These are phyloP conservation scores for Chlorops oryzae DNA, from an alignment of 1,140 invertebrate genomes.

Conservation along the genomic window DNA sequence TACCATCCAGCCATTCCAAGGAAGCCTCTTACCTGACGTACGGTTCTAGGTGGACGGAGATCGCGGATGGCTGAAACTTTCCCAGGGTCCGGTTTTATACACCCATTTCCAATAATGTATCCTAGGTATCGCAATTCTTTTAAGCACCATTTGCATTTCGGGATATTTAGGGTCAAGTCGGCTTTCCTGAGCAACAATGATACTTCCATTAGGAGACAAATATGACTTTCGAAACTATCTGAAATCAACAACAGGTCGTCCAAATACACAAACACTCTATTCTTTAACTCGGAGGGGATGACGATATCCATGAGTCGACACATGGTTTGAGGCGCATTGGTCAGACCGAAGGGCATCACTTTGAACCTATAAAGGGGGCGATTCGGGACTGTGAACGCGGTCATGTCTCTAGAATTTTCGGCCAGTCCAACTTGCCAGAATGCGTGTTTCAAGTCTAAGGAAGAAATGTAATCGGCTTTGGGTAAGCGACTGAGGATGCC, in stretches of 20 bases:
- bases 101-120: constrained; percentile 11
- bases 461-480: constrained; percentile 11
- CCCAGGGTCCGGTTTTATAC: constrained; percentile 27
- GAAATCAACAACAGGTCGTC: constrained; percentile 13
- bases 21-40: constrained; percentile 1
- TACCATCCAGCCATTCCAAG: constrained; percentile 5
- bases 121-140: constrained; percentile 9
- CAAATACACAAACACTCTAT: constrained; percentile 12
- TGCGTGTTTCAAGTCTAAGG: constrained; percentile 5
- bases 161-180: constrained; percentile 10
- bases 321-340: constrained; percentile 7
- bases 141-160: constrained; percentile 46
- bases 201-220: constrained; percentile 3
- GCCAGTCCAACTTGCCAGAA: constrained; percentile 11
- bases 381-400: constrained; percentile 6
- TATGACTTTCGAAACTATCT: constrained; percentile 3
- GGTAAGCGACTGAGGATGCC: constrained; percentile 12
- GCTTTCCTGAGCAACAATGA: background rate
- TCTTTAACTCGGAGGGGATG: constrained; percentile 2
- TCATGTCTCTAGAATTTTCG: constrained; percentile 9
- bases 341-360: constrained; percentile 10
- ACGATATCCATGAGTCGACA: constrained; percentile 7
- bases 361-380: constrained; percentile 6
- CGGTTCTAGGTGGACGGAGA: background rate
- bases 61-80: background rate